phyloP scores from a whole-genome alignment of 2,113 vertebrate species.

The Agapornis roseicollis region DNA sequence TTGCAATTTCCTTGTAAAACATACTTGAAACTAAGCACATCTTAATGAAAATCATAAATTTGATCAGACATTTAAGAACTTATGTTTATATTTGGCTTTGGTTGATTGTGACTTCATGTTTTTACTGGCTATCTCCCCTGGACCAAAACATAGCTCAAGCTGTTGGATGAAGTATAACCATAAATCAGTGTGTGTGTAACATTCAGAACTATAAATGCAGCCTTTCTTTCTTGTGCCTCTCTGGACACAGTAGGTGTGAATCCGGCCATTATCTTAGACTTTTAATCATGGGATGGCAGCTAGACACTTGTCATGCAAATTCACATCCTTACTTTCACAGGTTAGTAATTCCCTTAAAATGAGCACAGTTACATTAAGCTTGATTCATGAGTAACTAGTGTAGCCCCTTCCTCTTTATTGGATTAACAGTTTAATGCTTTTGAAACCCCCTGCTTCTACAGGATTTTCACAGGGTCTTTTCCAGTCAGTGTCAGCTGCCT shows the following conservation, averaged over 20 bases:
- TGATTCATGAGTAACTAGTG: not conserved
- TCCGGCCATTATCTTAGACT: not conserved
- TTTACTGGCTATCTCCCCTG: not conserved
- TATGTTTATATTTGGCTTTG: not conserved
- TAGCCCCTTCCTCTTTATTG: not conserved
- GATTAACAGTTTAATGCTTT: not conserved
- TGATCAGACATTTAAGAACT: not conserved
- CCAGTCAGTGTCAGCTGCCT: not conserved
- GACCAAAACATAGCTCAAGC: not conserved
- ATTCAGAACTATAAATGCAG: not conserved
- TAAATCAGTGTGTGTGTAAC: not conserved
- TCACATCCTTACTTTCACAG: not conserved
- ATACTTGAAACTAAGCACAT: not conserved
- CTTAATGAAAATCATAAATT: slow-evolving; percentile 6
- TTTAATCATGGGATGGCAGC: not conserved
- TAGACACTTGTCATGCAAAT: not conserved
- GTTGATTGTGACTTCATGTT: not conserved
- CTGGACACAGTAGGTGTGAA: not conserved
- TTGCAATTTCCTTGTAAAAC: not conserved
- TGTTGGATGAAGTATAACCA: not conserved
- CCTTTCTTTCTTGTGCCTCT: not conserved
- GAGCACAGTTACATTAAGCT: not conserved
- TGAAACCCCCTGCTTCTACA: not conserved
- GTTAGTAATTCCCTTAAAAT: not conserved
- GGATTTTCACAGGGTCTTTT: not conserved